phyloP scores from a whole-genome alignment of 30 jellyfish, hydroid and myxozoan species.

The Hydra vulgaris region DNA sequence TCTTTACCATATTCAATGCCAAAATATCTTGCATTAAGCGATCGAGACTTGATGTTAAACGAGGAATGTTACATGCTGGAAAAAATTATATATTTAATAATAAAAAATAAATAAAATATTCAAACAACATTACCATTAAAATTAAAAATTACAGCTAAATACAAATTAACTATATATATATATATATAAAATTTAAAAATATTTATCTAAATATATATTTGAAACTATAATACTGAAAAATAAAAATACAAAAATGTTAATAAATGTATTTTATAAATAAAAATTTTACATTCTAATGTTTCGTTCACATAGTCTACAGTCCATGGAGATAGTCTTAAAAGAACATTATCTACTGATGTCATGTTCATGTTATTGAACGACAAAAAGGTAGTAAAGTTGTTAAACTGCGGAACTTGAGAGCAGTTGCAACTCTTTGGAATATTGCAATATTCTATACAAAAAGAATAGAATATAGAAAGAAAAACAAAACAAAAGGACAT shows the following conservation, averaged over 20 bases:
- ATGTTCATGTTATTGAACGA: too few species aligned
- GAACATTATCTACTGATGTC: not conserved
- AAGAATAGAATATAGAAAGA: too few species aligned
- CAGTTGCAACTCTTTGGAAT: not conserved
- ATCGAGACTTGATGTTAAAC: not conserved
- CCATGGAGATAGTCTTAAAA: not conserved
- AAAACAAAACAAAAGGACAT: not conserved
- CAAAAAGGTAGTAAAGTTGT: not conserved
- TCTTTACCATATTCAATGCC: not conserved
- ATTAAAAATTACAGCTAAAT: too few species aligned
- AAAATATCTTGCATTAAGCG: not conserved
- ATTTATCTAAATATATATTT: too few species aligned
- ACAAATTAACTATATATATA: not conserved
- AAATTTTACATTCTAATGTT: not conserved
- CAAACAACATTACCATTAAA: too few species aligned
- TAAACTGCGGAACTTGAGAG: not conserved
- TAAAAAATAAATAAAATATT: too few species aligned
- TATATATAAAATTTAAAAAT: too few species aligned
- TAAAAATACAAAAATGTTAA: not conserved
- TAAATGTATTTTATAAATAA: too few species aligned
- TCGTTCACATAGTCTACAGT: not conserved
- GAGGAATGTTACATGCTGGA: not conserved
- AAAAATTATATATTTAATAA: too few species aligned
- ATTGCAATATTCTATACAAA: not conserved
- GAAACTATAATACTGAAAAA: not conserved